phyloP scores from a whole-genome alignment of 1,140 invertebrate genomes.

The Listronotus bonariensis region DNA sequence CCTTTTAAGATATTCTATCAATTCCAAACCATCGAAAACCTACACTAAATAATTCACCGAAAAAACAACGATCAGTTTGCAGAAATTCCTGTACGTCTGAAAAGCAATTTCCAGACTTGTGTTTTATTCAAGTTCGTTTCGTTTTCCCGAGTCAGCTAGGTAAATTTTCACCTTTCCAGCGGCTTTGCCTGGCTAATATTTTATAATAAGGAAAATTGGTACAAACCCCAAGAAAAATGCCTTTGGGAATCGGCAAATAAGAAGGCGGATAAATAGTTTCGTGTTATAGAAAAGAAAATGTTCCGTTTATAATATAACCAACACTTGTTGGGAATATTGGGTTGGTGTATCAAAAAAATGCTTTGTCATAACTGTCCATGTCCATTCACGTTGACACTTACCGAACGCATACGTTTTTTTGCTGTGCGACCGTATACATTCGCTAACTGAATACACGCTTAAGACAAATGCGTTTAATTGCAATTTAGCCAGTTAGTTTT shows the following conservation, averaged over 20 bases:
- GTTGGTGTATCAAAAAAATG: too few species aligned
- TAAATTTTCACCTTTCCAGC: slow-evolving; percentile 7
- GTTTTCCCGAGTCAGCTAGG: not conserved
- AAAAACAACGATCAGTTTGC: slow-evolving; percentile 15
- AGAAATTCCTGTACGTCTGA: slow-evolving; percentile 16
- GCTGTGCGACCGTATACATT: too few species aligned
- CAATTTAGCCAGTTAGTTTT: too few species aligned
- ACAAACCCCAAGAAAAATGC: not conserved
- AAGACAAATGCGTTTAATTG: too few species aligned
- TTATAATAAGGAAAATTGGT: slow-evolving; percentile 10
- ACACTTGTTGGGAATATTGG: too few species aligned
- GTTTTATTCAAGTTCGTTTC: too few species aligned
- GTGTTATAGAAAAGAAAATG: not conserved
- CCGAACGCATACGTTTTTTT: too few species aligned
- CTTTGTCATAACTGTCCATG: too few species aligned
- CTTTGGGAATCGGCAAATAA: not conserved
- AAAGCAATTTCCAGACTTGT: slow-evolving; percentile 8
- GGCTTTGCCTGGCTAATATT: slow-evolving; percentile 9
- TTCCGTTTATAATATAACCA: too few species aligned
- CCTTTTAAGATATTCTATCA: slow-evolving; percentile 17
- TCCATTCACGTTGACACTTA: too few species aligned
- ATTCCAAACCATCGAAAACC: slow-evolving; percentile 20
- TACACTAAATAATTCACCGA: slow-evolving; percentile 14
- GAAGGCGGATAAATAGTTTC: not conserved
- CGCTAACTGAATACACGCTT: too few species aligned